phyloP scores from a whole-genome alignment of 2,113 vertebrate species.

The Stomatorhinus ivindoensis region DNA sequence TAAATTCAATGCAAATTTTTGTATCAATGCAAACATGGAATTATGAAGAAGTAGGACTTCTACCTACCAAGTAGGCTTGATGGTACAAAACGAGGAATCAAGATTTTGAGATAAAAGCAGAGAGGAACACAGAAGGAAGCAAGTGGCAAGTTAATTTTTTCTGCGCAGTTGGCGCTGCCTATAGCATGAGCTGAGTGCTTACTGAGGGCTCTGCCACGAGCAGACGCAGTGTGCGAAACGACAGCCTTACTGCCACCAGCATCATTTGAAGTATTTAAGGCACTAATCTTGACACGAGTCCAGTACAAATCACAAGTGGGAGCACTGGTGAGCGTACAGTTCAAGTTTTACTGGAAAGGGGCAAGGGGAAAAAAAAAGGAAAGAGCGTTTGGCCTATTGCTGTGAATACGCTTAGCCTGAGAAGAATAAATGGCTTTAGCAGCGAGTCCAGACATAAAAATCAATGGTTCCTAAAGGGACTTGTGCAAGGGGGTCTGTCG shows the following conservation, averaged over 20 bases:
- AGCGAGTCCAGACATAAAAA: slow-evolving; percentile 83
- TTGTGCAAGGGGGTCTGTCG: slow-evolving; percentile 80
- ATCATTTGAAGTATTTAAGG: slow-evolving; percentile 38
- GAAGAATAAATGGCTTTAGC: slow-evolving; percentile 94
- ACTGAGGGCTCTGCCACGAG: neutral
- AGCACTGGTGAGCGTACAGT: slow-evolving; percentile 62
- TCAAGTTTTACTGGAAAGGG: slow-evolving; percentile 67
- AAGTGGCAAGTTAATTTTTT: slow-evolving; percentile 36
- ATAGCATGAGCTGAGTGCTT: neutral
- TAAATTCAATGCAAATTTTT: neutral
- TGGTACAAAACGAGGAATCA: slow-evolving; percentile 17
- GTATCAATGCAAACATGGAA: neutral
- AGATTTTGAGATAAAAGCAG: neutral
- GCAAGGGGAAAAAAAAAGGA: slow-evolving; percentile 69
- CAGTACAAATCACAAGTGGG: slow-evolving; percentile 72
- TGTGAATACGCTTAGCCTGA: slow-evolving; percentile 79
- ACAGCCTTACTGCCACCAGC: slow-evolving; percentile 52
- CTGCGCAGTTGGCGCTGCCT: slow-evolving; percentile 20
- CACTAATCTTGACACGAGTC: slow-evolving; percentile 51
- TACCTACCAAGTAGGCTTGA: too few relatives aligned
- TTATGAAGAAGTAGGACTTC: neutral
- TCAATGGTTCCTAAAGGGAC: slow-evolving; percentile 88
- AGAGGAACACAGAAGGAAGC: slow-evolving; percentile 6
- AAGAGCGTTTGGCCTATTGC: slow-evolving; percentile 73
- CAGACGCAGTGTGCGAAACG: slow-evolving; percentile 42